Evolutionary conservation across 1,140 invertebrate species (phyloP).

Genomic region (Wasmannia auropunctata): DNA sequence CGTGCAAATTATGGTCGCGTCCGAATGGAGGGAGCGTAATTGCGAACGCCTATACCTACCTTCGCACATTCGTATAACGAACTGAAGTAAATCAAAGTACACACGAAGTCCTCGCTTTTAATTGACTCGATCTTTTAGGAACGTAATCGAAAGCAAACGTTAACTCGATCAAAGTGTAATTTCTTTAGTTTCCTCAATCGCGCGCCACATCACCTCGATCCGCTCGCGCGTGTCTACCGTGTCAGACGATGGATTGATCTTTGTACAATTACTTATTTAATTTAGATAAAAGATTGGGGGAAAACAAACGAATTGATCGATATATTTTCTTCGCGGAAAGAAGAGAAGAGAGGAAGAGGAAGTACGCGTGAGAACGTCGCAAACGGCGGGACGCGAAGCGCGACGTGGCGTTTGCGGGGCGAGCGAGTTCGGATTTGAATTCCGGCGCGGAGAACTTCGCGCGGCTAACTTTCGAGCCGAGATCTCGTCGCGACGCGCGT

Average conservation of each 20-base stretch:
- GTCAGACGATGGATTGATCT: neutral
- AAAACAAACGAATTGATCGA: neutral
- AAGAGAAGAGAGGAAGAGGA: neutral
- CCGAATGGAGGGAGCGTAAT: neutral
- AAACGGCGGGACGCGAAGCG: no score
- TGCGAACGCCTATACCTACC: constrained; percentile 16
- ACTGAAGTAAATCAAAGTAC: constrained; percentile 4
- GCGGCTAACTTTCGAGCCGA: constrained; percentile 12
- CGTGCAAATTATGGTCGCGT: constrained; percentile 11
- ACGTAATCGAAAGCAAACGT: constrained; percentile 5
- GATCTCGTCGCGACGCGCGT: neutral
- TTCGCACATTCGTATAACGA: constrained; percentile 1
- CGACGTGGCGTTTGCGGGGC: neutral
- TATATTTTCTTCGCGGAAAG: neutral
- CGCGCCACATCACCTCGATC: neutral
- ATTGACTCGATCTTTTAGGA: constrained; percentile 19
- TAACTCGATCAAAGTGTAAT: constrained; percentile 11
- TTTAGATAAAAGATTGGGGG: neutral
- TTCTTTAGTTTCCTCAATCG: constrained; percentile 22
- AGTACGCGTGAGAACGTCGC: neutral
- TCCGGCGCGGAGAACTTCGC: no score
- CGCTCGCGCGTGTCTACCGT: neutral
- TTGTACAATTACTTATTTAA: neutral
- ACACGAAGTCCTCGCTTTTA: neutral
- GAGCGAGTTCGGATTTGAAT: neutral